Evolutionary conservation across 1,140 invertebrate genomes (phyloP).

Genomic region (Amphibalanus amphitrite): DNA sequence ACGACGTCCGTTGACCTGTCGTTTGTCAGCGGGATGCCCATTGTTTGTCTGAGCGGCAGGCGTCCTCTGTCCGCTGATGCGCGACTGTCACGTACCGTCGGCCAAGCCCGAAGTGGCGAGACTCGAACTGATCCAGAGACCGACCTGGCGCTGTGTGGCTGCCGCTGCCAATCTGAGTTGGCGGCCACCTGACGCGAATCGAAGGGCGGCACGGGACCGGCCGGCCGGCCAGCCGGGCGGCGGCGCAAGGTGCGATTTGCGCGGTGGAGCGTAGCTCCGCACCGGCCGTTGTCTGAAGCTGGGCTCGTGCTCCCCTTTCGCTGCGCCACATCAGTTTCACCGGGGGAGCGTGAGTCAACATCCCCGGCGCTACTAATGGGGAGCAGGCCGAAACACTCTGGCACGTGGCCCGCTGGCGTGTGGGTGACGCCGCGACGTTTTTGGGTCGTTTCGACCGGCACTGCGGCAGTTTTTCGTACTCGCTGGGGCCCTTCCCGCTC

Average conservation of each 20-base stretch:
- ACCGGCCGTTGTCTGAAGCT: not conserved
- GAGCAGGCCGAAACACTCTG: not conserved
- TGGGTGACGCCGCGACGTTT: not conserved
- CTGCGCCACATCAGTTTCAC: not conserved
- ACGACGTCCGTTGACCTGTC: not conserved
- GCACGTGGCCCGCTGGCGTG: not conserved
- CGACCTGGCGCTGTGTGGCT: too few relatives aligned
- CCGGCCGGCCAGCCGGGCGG: too few relatives aligned
- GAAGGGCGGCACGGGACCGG: not conserved
- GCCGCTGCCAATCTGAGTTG: too few relatives aligned
- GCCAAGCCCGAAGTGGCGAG: too few relatives aligned
- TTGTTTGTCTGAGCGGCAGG: too few relatives aligned
- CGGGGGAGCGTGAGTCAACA: not conserved
- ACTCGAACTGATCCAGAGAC: too few relatives aligned
- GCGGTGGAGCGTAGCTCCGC: not conserved
- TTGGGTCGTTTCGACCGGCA: not conserved
- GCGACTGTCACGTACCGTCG: too few relatives aligned
- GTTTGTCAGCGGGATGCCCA: too few relatives aligned
- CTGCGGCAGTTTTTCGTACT: not conserved
- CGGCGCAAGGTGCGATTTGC: not conserved
- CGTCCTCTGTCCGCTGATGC: too few relatives aligned
- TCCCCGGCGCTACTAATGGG: not conserved
- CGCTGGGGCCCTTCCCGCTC: too few relatives aligned
- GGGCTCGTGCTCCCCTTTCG: not conserved
- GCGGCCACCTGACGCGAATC: too few relatives aligned